Conservation (phyloP, 2,888 invertebrate genomes). For the Apantesis nais region DNA sequence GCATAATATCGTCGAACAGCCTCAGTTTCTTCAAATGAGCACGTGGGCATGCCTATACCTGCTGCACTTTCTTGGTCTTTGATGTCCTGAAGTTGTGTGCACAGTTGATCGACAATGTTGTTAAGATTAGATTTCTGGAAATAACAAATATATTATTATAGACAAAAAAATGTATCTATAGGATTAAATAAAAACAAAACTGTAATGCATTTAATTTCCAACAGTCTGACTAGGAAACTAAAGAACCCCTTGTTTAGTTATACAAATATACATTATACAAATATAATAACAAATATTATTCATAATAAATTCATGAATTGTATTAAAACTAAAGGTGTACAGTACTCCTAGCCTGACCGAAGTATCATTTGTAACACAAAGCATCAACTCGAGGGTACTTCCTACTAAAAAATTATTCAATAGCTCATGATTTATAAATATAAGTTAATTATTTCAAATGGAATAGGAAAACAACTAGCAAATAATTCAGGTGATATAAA, state of each 20-base stretch:
- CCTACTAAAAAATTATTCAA: background rate
- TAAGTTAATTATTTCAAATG: background rate
- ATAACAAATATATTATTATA: constrained; percentile 32
- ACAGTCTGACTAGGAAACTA: background rate
- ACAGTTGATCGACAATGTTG: constrained; percentile 93
- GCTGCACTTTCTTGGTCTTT: constrained; percentile 76
- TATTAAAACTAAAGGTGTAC: background rate
- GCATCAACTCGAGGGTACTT: constrained; percentile 4
- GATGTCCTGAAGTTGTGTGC: constrained; percentile 90
- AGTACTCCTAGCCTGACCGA: constrained; percentile 1
- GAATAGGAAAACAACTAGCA: constrained; percentile 4
- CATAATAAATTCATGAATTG: background rate
- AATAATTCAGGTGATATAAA: background rate
- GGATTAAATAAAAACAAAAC: background rate
- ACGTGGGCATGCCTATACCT: constrained; percentile 82
- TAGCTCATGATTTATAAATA: background rate
- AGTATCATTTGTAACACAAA: constrained; percentile 15
- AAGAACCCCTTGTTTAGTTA: background rate
- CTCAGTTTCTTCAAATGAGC: constrained; percentile 85
- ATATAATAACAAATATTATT: background rate
- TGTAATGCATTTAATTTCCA: background rate
- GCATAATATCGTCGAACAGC: constrained; percentile 91
- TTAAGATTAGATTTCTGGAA: constrained; percentile 92
- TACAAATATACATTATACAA: background rate
- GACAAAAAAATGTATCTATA: background rate